A percentile compares a stretch with the other conserved stretches of the same genome.
Conservation (phyloP, 2,797 vertebrate species). For the Enoplosus armatus region DNA sequence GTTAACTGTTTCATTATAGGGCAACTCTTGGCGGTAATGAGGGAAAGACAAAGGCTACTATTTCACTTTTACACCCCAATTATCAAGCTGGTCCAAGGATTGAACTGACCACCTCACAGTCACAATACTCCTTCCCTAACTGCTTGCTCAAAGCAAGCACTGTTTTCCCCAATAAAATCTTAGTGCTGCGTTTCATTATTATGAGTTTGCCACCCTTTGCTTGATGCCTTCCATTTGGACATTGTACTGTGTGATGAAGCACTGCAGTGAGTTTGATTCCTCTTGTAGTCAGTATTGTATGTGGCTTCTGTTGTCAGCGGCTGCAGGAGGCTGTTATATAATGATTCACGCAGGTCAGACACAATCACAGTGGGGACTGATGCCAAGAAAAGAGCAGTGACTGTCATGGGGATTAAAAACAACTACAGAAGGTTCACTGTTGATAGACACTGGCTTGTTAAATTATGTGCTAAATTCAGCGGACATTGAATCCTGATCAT, state of each 20-base stretch:
- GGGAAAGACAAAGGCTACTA: not conserved
- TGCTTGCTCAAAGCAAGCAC: not conserved
- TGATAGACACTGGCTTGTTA: not conserved
- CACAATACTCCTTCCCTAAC: not conserved
- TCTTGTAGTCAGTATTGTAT: constrained; percentile 12
- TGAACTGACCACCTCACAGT: not conserved
- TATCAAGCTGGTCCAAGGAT: not conserved
- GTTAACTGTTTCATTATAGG: not conserved
- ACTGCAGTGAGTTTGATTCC: constrained; percentile 11
- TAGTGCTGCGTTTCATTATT: not conserved
- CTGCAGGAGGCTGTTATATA: constrained; percentile 55
- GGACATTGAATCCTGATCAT: not conserved
- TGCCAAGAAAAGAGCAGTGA: constrained; percentile 50
- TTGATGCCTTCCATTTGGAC: constrained; percentile 2
- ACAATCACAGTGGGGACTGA: constrained; percentile 36
- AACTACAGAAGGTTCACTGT: constrained; percentile 6
- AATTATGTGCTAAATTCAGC: not conserved
- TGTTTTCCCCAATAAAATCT: not conserved
- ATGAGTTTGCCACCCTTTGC: not conserved
- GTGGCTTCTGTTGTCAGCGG: constrained; percentile 19
- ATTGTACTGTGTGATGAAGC: not conserved
- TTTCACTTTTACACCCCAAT: not conserved
- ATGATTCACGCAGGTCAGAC: constrained; percentile 32
- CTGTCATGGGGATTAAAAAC: constrained; percentile 33
- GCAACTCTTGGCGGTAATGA: not conserved